Conservation (phyloP, 2,888 invertebrate species). For the Atherix ibis region DNA sequence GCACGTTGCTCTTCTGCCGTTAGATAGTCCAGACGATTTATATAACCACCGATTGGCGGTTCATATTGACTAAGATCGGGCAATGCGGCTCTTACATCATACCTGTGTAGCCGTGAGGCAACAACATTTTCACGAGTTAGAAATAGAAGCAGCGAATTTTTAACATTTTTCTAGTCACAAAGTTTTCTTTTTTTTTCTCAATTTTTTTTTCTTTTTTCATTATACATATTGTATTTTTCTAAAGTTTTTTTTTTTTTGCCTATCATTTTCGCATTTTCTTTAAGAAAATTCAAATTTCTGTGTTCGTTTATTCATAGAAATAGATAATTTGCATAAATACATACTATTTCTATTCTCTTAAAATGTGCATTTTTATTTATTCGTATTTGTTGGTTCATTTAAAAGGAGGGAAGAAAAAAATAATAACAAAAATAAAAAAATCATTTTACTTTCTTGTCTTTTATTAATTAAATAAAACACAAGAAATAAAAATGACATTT, state of each 20-base stretch:
- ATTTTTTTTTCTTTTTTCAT: slow-evolving; percentile 1
- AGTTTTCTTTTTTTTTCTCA: neutral
- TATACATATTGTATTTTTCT: slow-evolving; percentile 2
- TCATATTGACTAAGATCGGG: slow-evolving; percentile 71
- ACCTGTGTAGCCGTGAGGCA: slow-evolving; percentile 40
- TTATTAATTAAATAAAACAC: no score
- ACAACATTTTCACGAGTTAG: slow-evolving; percentile 4
- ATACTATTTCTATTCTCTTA: no score
- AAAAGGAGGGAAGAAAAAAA: no score
- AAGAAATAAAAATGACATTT: no score
- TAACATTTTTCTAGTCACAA: neutral
- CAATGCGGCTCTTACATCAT: slow-evolving; percentile 86
- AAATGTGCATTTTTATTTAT: no score
- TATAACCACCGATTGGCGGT: slow-evolving; percentile 60
- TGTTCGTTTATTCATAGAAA: no score
- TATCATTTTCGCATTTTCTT: no score
- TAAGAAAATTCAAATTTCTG: no score
- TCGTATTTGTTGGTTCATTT: no score
- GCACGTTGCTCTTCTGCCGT: slow-evolving; percentile 60
- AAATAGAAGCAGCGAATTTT: slow-evolving; percentile 1
- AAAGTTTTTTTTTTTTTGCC: neutral
- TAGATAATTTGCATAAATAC: no score
- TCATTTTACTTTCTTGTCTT: no score
- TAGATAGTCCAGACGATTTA: slow-evolving; percentile 41
- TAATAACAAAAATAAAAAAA: no score